Percentiles rank a stretch among this genome's conserved stretches.
These are phyloP conservation scores for Oenanthe oenanthe DNA, from an alignment of 2,113 vertebrate genomes.

Conservation along the genomic window DNA sequence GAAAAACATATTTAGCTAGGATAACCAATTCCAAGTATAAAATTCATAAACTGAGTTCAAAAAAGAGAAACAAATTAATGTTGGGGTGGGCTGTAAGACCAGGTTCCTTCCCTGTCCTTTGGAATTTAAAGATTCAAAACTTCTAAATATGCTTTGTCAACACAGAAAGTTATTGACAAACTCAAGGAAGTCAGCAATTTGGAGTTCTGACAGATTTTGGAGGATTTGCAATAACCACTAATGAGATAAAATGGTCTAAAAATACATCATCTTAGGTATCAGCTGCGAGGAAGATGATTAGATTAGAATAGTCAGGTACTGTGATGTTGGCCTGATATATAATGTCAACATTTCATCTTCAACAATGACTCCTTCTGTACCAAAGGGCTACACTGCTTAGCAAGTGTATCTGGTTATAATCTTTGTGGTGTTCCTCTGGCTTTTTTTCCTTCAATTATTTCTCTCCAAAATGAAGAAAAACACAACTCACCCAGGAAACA, in stretches of 20 bases:
- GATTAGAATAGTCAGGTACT: background rate
- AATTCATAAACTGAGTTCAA: background rate
- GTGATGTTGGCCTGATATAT: background rate
- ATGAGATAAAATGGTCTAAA: conserved; percentile 24
- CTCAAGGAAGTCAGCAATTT: background rate
- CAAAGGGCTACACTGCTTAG: background rate
- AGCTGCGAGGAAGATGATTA: background rate
- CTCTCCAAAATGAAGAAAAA: background rate
- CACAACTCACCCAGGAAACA: background rate
- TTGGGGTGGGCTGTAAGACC: background rate
- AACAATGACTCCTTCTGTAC: background rate
- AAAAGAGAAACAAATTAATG: background rate
- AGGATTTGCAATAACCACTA: background rate
- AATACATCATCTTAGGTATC: background rate
- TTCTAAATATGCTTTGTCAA: background rate
- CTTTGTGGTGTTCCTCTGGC: background rate
- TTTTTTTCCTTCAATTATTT: background rate
- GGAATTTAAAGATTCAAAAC: background rate
- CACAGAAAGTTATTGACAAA: background rate
- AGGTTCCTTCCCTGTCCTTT: background rate
- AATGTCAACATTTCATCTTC: background rate
- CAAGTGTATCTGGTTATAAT: background rate
- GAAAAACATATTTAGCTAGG: background rate
- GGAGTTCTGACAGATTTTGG: background rate
- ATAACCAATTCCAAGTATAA: background rate